Base-by-base conservation (phyloP, 2,888 invertebrate species). In the Limnephilus rhombicus region DNA sequence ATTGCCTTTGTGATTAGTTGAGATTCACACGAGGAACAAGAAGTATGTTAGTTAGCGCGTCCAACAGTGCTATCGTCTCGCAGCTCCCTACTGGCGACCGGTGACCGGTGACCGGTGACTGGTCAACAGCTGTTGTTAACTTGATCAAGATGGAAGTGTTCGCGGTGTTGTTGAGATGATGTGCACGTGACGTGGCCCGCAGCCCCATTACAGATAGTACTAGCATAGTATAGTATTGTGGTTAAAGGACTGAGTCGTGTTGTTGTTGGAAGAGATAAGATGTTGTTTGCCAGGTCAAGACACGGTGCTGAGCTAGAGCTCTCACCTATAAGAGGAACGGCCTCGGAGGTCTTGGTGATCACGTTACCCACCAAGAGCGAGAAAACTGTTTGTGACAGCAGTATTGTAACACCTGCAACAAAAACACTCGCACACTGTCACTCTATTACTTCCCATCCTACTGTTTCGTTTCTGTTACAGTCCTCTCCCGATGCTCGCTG, bases 351-450 rank as follows among this genome's bases (percentile, higher is more conserved):
- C 97, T 98, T 98, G 96, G 99, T 99, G 97, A 99, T 98, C 96
- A 99, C 98, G 97, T 99, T 99, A 96, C 99, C 99, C 97, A 99
- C 99, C 98, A 99, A 98, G 97, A 99, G 98, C 96, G 99, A 98
- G 97, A 99, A 99, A 97, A 99, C 99, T 96, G 99, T 99, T 97
- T 99, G 98, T 95, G 99, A 99, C 97, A 99, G 98, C 96, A 99
- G 98, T 97, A 99, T 99, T 97, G 99, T 99, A 96, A 99, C 98
- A 98, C 99, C 99, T 99, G 98, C 96, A 98, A 94, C 94, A 94
- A 94, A 94, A 94, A 94, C 94, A 94, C 94, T 94, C 94, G 93
- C 94, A 94, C 94, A 93, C 93, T 94, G 92, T 92, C 92, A 92
- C 91, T 91, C 82, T 82, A 53, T 80, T 89, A 89, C 88, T 29